A percentile compares a stretch with the other conserved stretches of the same genome.
These are phyloP conservation scores for Sinocyclocheilus maitianheensis DNA, from an alignment of 2,113 vertebrate genomes.

Conservation along the genomic window DNA sequence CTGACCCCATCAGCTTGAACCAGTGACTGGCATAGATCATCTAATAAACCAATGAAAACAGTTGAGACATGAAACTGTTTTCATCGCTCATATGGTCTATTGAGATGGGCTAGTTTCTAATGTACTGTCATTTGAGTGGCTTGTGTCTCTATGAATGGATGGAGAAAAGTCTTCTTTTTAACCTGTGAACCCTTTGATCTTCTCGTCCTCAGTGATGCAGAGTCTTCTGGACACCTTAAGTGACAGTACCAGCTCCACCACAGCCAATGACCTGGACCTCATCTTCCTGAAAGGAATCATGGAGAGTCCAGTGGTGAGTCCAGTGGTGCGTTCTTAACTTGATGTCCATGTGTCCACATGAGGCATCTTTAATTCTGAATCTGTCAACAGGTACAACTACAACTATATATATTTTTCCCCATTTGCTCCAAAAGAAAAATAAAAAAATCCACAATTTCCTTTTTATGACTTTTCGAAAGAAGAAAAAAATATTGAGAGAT, in stretches of 20 bases:
- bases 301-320: conserved; percentile 92
- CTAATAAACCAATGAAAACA: background rate
- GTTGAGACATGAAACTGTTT: too few species aligned
- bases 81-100: too few species aligned
- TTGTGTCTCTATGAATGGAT: background rate
- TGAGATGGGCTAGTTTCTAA: too few species aligned
- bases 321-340: conserved; percentile 42
- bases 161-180: background rate
- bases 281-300: conserved; percentile 96
- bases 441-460: too few species aligned
- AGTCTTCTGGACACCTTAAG: conserved; percentile 89
- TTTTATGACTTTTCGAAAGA: too few species aligned
- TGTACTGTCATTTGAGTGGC: background rate
- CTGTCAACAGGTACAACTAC: background rate
- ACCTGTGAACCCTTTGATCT: conserved; percentile 18
- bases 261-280: conserved; percentile 88
- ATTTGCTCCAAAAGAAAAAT: too few species aligned
- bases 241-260: conserved; percentile 85
- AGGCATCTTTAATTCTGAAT: background rate
- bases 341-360: conserved; percentile 42
- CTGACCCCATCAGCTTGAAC: background rate
- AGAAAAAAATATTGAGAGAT: too few species aligned
- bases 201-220: conserved; percentile 82
- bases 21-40: background rate
- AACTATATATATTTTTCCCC: too few species aligned